Conservation (phyloP, 2,888 invertebrate species). For the Drosophila niveifrons region DNA sequence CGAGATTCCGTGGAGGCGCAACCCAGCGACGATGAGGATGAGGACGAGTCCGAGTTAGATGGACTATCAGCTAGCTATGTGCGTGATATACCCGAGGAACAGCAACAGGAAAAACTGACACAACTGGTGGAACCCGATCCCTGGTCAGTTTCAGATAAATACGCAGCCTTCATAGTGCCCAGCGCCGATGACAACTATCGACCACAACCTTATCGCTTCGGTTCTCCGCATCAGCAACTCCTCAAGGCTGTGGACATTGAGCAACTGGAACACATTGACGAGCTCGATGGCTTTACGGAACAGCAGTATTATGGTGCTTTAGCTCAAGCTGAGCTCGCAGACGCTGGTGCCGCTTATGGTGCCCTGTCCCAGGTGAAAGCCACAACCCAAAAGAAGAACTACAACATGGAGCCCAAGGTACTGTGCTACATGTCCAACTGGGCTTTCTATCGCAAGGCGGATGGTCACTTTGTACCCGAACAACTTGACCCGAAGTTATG, state of each 20-base stretch:
- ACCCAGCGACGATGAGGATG: conserved; percentile 69
- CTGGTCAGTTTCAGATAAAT: conserved; percentile 77
- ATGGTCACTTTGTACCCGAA: conserved; percentile 94
- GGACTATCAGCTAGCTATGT: conserved; percentile 31
- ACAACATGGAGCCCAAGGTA: conserved; percentile 86
- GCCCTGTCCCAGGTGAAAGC: conserved; percentile 75
- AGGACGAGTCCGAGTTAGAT: conserved; percentile 6
- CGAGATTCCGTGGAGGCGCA: conserved; percentile 84
- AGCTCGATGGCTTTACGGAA: conserved; percentile 65
- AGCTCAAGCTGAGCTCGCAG: conserved; percentile 38
- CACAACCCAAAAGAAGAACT: conserved; percentile 67
- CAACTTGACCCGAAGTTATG: conserved; percentile 93
- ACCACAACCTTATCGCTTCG: conserved; percentile 83
- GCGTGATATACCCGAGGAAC: conserved; percentile 42
- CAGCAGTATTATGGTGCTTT: conserved; percentile 72
- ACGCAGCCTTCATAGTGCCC: conserved; percentile 80
- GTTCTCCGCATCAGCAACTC: conserved; percentile 84
- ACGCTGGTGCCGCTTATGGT: conserved; percentile 66
- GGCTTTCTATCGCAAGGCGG: conserved; percentile 93
- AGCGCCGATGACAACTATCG: conserved; percentile 57
- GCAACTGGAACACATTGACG: conserved; percentile 69
- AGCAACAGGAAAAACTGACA: conserved; percentile 41
- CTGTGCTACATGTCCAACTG: conserved; percentile 96
- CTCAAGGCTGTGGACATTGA: conserved; percentile 75
- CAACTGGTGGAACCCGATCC: conserved; percentile 60